Evolutionary conservation across 2,797 vertebrate genomes (phyloP).

Genomic region (Cuniculus paca): DNA sequence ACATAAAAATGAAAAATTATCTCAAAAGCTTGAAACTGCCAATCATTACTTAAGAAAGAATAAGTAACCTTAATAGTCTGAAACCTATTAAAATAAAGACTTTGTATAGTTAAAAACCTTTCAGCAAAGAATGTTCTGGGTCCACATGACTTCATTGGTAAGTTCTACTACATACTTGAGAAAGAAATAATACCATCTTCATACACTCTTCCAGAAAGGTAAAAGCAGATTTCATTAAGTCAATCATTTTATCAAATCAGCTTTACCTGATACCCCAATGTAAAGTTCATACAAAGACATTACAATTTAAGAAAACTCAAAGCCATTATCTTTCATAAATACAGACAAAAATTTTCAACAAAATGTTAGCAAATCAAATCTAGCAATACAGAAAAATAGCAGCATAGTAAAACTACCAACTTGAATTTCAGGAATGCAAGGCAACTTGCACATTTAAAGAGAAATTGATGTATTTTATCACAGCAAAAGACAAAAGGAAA

Average conservation of each 20-base stretch:
- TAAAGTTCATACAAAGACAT: constrained; percentile 4
- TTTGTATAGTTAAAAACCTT: constrained; percentile 36
- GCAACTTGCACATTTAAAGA: neutral
- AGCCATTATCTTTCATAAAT: neutral
- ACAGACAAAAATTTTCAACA: neutral
- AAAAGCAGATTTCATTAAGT: neutral
- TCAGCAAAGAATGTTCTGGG: neutral
- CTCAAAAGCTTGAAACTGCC: neutral
- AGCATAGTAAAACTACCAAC: neutral
- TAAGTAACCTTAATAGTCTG: neutral
- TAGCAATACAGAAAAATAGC: neutral
- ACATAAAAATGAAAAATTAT: neutral
- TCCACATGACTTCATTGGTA: neutral
- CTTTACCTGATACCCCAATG: neutral
- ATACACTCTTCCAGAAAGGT: neutral
- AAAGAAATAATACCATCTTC: neutral
- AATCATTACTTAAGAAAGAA: neutral
- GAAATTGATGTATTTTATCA: neutral
- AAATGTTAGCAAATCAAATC: constrained; percentile 7
- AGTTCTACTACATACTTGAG: neutral
- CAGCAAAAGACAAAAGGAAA: neutral
- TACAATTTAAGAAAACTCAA: neutral
- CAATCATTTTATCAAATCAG: neutral
- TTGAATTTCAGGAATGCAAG: neutral
- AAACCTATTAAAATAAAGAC: constrained; percentile 1